Base-by-base conservation (phyloP, 2,113 vertebrate species). In the Neogale vison region DNA sequence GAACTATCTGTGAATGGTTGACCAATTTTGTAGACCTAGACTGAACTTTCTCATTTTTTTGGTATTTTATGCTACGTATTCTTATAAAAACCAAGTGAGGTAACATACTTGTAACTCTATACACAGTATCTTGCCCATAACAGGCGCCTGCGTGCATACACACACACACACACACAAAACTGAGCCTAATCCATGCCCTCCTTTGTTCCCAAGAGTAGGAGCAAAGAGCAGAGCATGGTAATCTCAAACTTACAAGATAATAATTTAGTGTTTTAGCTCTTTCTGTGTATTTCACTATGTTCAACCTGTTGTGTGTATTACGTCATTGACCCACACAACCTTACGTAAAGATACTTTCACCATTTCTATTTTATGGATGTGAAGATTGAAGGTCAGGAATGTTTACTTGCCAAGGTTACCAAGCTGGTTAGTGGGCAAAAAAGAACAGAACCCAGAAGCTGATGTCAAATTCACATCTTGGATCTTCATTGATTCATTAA, bases 391-490 rank as follows among this genome's bases (percentile, higher is more conserved):
- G 21, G 14, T 81, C 57, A 93, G 39, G 84, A 93, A 71, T 4
- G 2, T 95, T 74, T 24, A 18, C 39, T 79, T 67, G 6, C 31
- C 52, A 86, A 59, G 29, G 0, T 80, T 74, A 80, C 11, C 55
- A 15, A 61, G 7, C 39, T 92, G 45, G 17, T 24, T 81, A 92
- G 36, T 42, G 52, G 29, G 29, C 9, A 71, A 71, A 3, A 6
- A 63, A 91, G 55, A 92, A 45, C 0, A 0, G 18, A 93, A 86
- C 13, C 12, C n/a, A 52, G 42, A 89, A 80, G 39, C 76, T 55
- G 92, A 26, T 67, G 39, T 59, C 86, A 95, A 87, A 87, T 3
- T 63, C 42, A 86, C 95, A 89, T 34, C 34, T 79, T 74, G 47
- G 42, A 95, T 69, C 14, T 39, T 14, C 71, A 69, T 81, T 39